Conservation (phyloP, 2,113 vertebrate genomes). For the Microcebus lehilahytsara region DNA sequence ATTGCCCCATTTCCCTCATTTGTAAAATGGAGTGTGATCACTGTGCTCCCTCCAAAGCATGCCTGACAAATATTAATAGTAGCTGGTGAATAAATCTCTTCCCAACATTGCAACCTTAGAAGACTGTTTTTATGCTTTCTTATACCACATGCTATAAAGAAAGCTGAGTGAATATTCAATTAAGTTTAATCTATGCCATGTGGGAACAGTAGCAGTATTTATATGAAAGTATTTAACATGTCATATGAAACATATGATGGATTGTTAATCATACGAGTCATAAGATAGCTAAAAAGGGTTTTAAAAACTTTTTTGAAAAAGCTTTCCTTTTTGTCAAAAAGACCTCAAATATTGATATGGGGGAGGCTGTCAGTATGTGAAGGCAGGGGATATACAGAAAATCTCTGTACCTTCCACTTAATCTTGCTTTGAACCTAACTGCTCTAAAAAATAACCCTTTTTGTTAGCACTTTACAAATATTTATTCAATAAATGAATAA, state of each 20-base stretch:
- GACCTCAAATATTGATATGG: neutral
- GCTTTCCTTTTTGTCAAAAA: neutral
- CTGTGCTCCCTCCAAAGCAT: neutral
- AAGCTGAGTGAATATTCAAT: neutral
- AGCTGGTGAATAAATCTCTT: neutral
- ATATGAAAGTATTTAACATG: neutral
- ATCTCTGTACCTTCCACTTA: no score
- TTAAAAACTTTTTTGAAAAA: neutral
- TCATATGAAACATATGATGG: neutral
- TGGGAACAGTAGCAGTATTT: neutral
- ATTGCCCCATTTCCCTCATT: neutral
- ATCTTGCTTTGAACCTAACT: no score
- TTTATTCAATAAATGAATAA: neutral
- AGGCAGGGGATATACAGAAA: no score
- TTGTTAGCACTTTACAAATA: neutral
- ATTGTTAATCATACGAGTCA: neutral
- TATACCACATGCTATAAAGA: neutral
- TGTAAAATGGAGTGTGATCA: neutral
- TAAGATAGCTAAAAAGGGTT: neutral
- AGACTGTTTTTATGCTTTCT: neutral
- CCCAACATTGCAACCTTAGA: neutral
- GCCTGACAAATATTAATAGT: neutral
- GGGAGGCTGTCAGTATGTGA: neutral
- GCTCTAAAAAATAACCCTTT: no score
- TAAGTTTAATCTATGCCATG: neutral